A percentile compares a stretch with the other conserved stretches of the same genome.
These are phyloP conservation scores for Tenualosa thibaudeaui DNA, from an alignment of 2,797 vertebrate species.

Conservation along the genomic window DNA sequence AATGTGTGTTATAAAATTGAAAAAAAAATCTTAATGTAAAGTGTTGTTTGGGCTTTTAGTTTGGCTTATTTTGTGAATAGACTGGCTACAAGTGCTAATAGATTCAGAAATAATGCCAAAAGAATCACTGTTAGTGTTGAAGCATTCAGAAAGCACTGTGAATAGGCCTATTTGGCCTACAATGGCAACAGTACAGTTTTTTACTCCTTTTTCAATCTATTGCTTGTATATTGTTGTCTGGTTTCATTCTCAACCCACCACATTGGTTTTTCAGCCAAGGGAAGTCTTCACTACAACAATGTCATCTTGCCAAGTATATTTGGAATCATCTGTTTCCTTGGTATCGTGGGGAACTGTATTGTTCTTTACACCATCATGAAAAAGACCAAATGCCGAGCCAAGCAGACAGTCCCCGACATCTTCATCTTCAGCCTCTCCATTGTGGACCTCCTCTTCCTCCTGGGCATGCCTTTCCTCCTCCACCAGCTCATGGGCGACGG, in stretches of 20 bases:
- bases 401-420: slow-evolving; percentile 82
- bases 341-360: slow-evolving; percentile 78
- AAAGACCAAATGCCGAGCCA: slow-evolving; percentile 78
- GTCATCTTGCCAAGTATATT: slow-evolving; percentile 80
- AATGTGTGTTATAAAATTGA: no score
- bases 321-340: slow-evolving; percentile 82
- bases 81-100: no score
- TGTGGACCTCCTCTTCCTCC: slow-evolving; percentile 82
- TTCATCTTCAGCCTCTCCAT: slow-evolving; percentile 85
- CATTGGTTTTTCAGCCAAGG: neutral
- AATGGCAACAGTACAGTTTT: no score
- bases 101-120: no score
- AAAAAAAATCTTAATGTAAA: no score
- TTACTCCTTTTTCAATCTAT: no score
- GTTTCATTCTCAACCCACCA: neutral
- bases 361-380: slow-evolving; percentile 84
- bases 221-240: neutral
- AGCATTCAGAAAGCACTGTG: no score
- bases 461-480: slow-evolving; percentile 88
- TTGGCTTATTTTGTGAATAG: no score
- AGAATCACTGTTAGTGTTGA: no score
- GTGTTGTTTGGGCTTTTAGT: no score
- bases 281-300: slow-evolving; percentile 60
- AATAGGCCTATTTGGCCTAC: no score
- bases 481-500: slow-evolving; percentile 86